Evolutionary conservation across 2,113 vertebrate genomes (phyloP).

Genomic region (Lampris incognitus): DNA sequence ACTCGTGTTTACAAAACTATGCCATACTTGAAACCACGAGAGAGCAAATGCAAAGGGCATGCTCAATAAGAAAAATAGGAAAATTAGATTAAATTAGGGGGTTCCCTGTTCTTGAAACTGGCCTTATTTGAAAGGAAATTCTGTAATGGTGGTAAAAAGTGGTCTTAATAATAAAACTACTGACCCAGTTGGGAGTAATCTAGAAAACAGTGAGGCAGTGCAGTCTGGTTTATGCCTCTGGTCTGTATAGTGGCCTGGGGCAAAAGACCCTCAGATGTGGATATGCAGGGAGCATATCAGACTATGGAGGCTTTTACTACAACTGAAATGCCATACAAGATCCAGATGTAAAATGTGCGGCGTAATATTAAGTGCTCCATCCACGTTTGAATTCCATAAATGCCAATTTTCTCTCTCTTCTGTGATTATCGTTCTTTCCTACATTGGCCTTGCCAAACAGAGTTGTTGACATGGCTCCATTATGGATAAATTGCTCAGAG

Average conservation of each 20-base stretch:
- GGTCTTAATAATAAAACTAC: conserved; percentile 57
- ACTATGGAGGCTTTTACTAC: conserved; percentile 26
- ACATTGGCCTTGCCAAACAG: neutral
- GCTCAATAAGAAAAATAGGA: conserved; percentile 16
- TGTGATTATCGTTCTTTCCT: conserved; percentile 41
- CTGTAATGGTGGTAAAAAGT: conserved; percentile 60
- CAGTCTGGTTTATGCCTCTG: conserved; percentile 29
- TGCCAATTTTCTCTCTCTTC: neutral
- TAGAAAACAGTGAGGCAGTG: conserved; percentile 14
- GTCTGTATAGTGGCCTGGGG: conserved; percentile 32
- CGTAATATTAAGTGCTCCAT: conserved; percentile 13
- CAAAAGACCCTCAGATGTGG: conserved; percentile 45
- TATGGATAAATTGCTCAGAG: conserved; percentile 5
- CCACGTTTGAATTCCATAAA: conserved; percentile 38
- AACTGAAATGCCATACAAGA: conserved; percentile 30
- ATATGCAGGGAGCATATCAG: conserved; percentile 35
- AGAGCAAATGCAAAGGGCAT: conserved; percentile 37
- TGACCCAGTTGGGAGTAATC: conserved; percentile 48
- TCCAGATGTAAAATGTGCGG: conserved; percentile 41
- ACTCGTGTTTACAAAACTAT: neutral
- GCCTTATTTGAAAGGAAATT: conserved; percentile 58
- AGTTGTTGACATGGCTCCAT: conserved; percentile 10
- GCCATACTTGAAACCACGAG: neutral
- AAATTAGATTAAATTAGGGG: conserved; percentile 52
- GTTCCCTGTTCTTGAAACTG: conserved; percentile 53